Conservation (phyloP, 2,888 invertebrate genomes). For the Pardosa pseudoannulata region DNA sequence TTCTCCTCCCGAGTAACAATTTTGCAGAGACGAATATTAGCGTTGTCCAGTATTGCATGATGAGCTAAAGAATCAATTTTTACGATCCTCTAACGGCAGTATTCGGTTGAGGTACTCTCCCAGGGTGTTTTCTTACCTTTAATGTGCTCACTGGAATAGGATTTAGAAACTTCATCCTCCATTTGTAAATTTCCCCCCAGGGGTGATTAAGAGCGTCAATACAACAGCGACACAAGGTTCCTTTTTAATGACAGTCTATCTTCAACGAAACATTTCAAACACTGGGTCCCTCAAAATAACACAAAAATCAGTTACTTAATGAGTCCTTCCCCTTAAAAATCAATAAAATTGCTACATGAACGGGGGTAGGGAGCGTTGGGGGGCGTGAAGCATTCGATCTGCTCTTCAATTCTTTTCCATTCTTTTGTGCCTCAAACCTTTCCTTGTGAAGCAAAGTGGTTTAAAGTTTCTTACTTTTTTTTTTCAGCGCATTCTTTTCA, state of each 20-base stretch:
- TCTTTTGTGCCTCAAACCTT: not conserved
- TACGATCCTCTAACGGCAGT: too few species aligned
- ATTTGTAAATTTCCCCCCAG: not conserved
- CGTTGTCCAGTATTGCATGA: too few species aligned
- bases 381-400: not conserved
- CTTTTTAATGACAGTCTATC: constrained; percentile 3
- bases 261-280: constrained; percentile 17
- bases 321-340: constrained; percentile 9
- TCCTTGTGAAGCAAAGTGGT: not conserved
- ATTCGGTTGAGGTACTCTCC: too few species aligned
- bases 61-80: too few species aligned
- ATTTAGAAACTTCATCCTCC: not conserved
- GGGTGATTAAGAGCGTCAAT: constrained; percentile 6
- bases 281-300: not conserved
- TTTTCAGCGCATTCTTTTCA: too few species aligned
- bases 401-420: not conserved
- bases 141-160: not conserved
- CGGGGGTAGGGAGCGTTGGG: not conserved
- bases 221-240: not conserved
- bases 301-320: constrained; percentile 15
- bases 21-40: too few species aligned
- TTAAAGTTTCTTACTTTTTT: not conserved
- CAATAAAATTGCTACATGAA: not conserved
- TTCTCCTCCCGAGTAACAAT: too few species aligned
- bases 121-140: too few species aligned